Percentiles rank a stretch among this genome's conserved stretches.
Conservation (phyloP, 2,888 invertebrate species). For the Plagiodera versicolora region DNA sequence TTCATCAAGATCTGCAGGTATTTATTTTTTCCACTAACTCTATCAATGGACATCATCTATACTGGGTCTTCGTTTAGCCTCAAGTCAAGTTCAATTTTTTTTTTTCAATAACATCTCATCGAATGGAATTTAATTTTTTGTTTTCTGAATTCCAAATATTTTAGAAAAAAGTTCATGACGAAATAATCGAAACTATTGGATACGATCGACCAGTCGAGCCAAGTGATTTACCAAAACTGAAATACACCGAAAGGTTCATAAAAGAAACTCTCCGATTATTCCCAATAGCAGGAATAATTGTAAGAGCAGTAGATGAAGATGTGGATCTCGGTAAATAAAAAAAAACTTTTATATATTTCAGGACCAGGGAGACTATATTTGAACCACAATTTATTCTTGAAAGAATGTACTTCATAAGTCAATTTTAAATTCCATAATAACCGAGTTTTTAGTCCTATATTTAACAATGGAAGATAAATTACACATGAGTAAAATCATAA, state of each 20-base stretch:
- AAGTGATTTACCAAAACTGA: slow-evolving; percentile 59
- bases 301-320: slow-evolving; percentile 55
- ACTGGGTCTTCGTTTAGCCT: too few species aligned
- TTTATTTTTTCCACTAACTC: too few species aligned
- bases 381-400: too few species aligned
- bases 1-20: slow-evolving; percentile 43
- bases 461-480: too few species aligned
- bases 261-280: slow-evolving; percentile 63
- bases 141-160: background rate
- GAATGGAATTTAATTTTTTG: too few species aligned
- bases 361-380: too few species aligned
- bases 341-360: too few species aligned
- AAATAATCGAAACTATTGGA: slow-evolving; percentile 57
- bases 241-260: slow-evolving; percentile 60
- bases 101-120: background rate
- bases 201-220: slow-evolving; percentile 54
- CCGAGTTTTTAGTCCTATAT: too few species aligned
- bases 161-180: slow-evolving; percentile 51
- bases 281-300: slow-evolving; percentile 59
- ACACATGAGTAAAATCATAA: too few species aligned
- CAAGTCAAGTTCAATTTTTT: slow-evolving; percentile 5
- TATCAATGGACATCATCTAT: too few species aligned
- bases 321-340: slow-evolving; percentile 56
- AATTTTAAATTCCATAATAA: too few species aligned
- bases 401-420: too few species aligned